These are phyloP conservation scores for Choloepus didactylus DNA, from an alignment of 2,797 vertebrate genomes.

Conservation along the genomic window DNA sequence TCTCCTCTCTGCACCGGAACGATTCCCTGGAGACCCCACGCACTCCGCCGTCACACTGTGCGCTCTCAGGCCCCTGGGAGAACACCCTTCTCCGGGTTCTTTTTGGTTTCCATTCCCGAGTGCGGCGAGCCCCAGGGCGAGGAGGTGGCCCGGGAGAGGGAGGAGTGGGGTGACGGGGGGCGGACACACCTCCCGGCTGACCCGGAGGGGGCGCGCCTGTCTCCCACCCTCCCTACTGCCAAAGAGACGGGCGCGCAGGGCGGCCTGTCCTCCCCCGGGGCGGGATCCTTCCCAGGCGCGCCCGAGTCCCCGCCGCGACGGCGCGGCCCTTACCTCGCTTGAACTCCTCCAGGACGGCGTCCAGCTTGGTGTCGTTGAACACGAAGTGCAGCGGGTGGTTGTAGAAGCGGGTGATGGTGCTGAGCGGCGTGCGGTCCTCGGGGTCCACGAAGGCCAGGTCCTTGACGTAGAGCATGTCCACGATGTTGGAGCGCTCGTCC, in stretches of 20 bases:
- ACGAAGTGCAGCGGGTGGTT: slow-evolving; percentile 96
- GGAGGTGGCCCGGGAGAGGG: background rate
- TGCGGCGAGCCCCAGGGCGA: background rate
- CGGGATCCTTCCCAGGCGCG: background rate
- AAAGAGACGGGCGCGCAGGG: background rate
- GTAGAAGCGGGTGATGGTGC: slow-evolving; percentile 97
- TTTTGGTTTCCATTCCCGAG: slow-evolving; percentile 2
- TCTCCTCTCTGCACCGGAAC: background rate
- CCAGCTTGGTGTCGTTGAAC: slow-evolving; percentile 96
- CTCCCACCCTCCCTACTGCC: too few relatives aligned
- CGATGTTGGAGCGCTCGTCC: slow-evolving; percentile 95
- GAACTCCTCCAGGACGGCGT: slow-evolving; percentile 96
- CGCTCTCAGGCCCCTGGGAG: too few relatives aligned
- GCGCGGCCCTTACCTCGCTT: slow-evolving; percentile 88
- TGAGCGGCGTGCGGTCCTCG: slow-evolving; percentile 94
- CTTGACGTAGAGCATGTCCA: slow-evolving; percentile 95
- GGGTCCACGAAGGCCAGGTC: slow-evolving; percentile 95
- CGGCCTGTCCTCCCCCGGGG: background rate
- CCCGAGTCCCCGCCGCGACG: background rate
- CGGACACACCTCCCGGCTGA: too few relatives aligned
- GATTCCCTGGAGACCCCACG: background rate
- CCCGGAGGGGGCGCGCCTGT: background rate
- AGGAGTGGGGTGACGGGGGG: background rate
- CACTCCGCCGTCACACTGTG: too few relatives aligned
- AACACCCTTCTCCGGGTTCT: background rate